These are phyloP conservation scores for Ganaspis sp. DNA, from an alignment of 1,140 invertebrate genomes.

Conservation along the genomic window DNA sequence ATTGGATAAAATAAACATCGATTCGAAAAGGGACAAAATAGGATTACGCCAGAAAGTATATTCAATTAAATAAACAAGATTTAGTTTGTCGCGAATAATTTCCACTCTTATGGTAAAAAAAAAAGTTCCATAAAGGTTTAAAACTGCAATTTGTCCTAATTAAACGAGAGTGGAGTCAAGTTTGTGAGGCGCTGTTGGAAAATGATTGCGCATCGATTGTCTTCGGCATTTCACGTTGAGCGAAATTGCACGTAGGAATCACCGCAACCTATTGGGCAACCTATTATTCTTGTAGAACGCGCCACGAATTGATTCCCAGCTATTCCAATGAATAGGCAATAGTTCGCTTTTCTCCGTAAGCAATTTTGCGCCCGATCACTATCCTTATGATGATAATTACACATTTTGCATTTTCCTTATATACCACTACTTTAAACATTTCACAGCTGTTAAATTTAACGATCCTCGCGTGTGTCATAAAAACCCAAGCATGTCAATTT, in stretches of 20 bases:
- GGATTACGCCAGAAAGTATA: background rate
- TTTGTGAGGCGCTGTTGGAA: background rate
- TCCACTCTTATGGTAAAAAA: background rate
- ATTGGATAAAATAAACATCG: background rate
- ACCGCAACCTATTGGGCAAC: constrained; percentile 23
- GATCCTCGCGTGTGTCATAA: background rate
- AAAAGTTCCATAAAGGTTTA: constrained; percentile 8
- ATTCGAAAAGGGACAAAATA: background rate
- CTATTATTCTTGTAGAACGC: constrained; percentile 22
- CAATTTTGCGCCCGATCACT: constrained; percentile 10
- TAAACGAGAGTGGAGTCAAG: background rate
- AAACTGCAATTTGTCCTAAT: constrained; percentile 24
- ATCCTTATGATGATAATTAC: constrained; percentile 14
- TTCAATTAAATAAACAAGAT: constrained; percentile 20
- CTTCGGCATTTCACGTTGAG: constrained; percentile 27
- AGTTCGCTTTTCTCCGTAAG: constrained; percentile 7
- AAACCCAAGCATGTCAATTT: background rate
- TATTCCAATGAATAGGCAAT: constrained; percentile 15
- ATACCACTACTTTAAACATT: background rate
- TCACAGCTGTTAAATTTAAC: background rate
- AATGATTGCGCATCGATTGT: constrained; percentile 30
- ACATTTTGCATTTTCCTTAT: background rate
- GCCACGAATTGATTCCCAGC: constrained; percentile 24
- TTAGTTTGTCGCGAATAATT: background rate
- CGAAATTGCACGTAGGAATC: constrained; percentile 22